Conservation (phyloP, 2,113 vertebrate species). For the Melanerpes aurifrons region DNA sequence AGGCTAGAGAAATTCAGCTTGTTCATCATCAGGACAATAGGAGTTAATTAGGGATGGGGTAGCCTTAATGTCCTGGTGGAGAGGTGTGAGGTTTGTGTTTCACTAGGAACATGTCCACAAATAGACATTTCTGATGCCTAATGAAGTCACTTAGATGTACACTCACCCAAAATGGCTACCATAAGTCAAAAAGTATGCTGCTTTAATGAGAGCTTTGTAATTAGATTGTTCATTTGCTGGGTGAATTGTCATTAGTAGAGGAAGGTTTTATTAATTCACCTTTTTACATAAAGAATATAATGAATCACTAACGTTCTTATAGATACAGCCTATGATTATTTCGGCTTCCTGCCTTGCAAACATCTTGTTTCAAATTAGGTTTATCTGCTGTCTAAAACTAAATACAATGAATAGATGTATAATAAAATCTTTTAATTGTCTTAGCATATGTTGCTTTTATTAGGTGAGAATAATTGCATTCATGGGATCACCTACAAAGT, state of each 20-base stretch:
- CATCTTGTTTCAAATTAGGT: constrained; percentile 53
- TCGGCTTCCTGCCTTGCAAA: constrained; percentile 54
- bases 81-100: not conserved
- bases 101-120: not conserved
- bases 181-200: constrained; percentile 4
- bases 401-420: constrained; percentile 93
- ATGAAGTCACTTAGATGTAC: not conserved
- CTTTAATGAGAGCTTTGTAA: constrained; percentile 54
- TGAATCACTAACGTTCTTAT: constrained; percentile 18
- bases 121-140: not conserved
- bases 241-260: constrained; percentile 36
- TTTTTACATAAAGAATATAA: constrained; percentile 37
- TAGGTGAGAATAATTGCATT: constrained; percentile 99
- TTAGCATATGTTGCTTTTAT: constrained; percentile 99
- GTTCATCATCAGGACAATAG: not conserved
- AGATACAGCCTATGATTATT: constrained; percentile 20
- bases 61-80: not conserved
- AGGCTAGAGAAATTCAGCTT: not conserved
- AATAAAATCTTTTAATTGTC: constrained; percentile 99
- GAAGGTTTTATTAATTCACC: constrained; percentile 52
- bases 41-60: not conserved
- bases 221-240: constrained; percentile 43
- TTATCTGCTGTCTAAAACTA: constrained; percentile 72
- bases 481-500: constrained; percentile 98
- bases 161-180: not conserved